Evolutionary conservation across 2,797 vertebrate genomes (phyloP), one percentile per base, ranked within the genome.

Genomic region (Alectoris magna): DNA sequence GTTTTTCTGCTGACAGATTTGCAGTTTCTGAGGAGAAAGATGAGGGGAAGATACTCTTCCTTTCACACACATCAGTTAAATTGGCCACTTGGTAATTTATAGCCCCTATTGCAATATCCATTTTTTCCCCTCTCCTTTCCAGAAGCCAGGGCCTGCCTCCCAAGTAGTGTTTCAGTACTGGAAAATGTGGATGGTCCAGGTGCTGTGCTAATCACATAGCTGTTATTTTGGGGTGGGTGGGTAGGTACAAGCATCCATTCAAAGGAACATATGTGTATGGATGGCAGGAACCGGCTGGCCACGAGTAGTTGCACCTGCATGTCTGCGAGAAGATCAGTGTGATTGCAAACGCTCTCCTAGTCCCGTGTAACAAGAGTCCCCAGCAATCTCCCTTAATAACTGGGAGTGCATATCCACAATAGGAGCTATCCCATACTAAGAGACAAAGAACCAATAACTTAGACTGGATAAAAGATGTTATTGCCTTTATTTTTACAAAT

Each of bases 111-210:
- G 66, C 51, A 85, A 87, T 44, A 96, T 41, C 90, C 79, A 93
- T 88, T 84, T 91, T 62, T 24, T 0, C 2, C 13, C 34, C 38
- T 67, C 19, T 79, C 27, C 77, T 95, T 97, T 97, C 87, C 81
- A 95, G 96, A 96, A 96, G 91, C 88, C 68, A 89, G 94, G 72
- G 34, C 66, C 64, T 96, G 71, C 97, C 95, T 96, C 95, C 94
- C 94, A 97, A 97, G 94, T 96, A 95, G 95, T 79, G 88, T 89
- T 75, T 84, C 56, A 90, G 84, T 95, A 63, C 91, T 96, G 95
- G 88, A 94, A 97, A 97, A 96, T 58, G 63, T 88, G 87, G 93
- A 95, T 95, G 89, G 90, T 78, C 95, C 94, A 95, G 87, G 94
- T 93, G 92, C 90, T 95, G 92, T 96, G 92, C 91, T 95, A 95